These are phyloP conservation scores for Eretmochelys imbricata DNA, from an alignment of 2,113 vertebrate genomes.

Conservation along the genomic window DNA sequence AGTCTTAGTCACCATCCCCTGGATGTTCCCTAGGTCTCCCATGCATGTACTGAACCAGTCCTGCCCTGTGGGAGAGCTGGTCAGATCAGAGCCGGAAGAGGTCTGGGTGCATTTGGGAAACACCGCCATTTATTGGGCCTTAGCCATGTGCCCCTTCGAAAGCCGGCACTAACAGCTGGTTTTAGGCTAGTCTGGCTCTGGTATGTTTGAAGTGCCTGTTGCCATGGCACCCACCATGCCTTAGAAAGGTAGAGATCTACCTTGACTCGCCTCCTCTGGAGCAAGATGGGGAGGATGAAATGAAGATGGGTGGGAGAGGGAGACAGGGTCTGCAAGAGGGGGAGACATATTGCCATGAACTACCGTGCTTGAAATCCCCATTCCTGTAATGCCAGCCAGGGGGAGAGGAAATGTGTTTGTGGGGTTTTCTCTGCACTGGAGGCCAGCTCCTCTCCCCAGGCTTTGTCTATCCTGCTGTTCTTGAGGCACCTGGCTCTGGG, in stretches of 20 bases:
- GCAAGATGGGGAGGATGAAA: background rate
- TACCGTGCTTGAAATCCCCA: background rate
- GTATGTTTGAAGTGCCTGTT: background rate
- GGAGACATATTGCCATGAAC: background rate
- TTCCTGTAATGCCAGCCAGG: background rate
- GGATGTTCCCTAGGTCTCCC: background rate
- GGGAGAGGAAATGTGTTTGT: background rate
- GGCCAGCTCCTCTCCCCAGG: background rate
- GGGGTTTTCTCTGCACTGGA: background rate
- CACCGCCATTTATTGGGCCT: background rate
- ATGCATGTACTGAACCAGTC: background rate
- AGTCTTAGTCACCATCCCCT: background rate
- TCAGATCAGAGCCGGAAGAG: background rate
- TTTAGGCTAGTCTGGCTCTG: background rate
- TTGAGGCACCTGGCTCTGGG: background rate
- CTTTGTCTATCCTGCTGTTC: background rate
- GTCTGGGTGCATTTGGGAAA: background rate
- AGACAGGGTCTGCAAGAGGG: too few species aligned
- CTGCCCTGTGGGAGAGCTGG: background rate
- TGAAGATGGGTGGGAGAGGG: background rate
- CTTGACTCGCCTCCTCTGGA: background rate
- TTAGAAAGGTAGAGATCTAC: background rate
- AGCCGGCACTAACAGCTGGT: background rate
- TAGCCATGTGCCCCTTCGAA: background rate
- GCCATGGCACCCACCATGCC: background rate